phyloP scores from a whole-genome alignment of 2,888 invertebrate genomes.

The Lepidochrysops patricia region DNA sequence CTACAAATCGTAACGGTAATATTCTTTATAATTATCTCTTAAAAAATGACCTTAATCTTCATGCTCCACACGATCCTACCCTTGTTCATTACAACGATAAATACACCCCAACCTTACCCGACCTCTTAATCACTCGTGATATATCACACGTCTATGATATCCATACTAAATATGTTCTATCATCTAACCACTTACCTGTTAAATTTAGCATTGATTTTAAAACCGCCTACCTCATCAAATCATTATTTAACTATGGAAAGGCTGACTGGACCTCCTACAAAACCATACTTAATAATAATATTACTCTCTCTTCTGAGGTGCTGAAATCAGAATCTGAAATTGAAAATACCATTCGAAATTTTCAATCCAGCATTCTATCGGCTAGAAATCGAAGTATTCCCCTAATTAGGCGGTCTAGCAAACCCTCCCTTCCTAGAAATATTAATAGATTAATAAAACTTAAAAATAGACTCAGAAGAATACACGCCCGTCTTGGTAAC shows the following conservation, averaged over 20 bases:
- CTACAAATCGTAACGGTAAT: slow-evolving; percentile 9
- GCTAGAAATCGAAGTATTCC: neutral
- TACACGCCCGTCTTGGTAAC: neutral
- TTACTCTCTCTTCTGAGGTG: neutral
- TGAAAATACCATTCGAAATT: too few relatives aligned
- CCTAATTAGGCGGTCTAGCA: neutral
- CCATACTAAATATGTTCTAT: neutral
- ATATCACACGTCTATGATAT: neutral
- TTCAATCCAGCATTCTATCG: neutral
- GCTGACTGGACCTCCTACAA: neutral
- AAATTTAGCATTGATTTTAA: neutral
- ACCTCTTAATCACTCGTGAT: slow-evolving; percentile 9
- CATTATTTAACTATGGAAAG: neutral
- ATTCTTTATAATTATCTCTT: slow-evolving; percentile 12
- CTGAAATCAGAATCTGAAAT: too few relatives aligned
- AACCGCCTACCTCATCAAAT: too few relatives aligned
- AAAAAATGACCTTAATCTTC: slow-evolving; percentile 11
- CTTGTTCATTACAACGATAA: slow-evolving; percentile 12
- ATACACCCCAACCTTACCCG: slow-evolving; percentile 5
- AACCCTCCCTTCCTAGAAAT: neutral
- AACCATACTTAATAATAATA: neutral
- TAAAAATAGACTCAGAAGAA: neutral
- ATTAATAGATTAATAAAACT: neutral
- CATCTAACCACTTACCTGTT: slow-evolving; percentile 24
- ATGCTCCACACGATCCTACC: slow-evolving; percentile 6